Base-by-base conservation (phyloP, 2,797 vertebrate species). In the Cossypha polioptera region DNA sequence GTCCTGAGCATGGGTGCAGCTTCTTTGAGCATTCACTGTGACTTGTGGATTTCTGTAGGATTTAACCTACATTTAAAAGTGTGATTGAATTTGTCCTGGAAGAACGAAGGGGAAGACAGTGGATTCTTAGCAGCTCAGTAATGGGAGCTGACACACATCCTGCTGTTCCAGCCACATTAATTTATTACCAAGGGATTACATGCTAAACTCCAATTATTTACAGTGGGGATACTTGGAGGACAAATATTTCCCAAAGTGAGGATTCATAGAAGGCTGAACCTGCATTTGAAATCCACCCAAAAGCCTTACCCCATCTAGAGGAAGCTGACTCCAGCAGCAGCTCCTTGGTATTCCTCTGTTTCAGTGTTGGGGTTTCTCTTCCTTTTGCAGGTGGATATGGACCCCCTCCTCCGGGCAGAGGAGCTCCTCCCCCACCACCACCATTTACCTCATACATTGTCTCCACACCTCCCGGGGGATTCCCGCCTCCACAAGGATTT, bases 381-480 rank as follows among this genome's bases (percentile, higher is more conserved):
- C 1, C 2, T 92, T 75, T 90, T 96, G 10, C 96, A 99, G 99
- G 98, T 96, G 99, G 99, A 65, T 99, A 99, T 25, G 99, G 98
- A 88, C 99, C 99, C 43, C 98, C 99, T 24, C 97, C 99, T 59
- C 98, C 99, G 4, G 98, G 98, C 76, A 98, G 99, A 96, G 99
- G 99, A 96, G 99, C 99, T 69, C 99, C 99, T 4, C 98, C 99
- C 3, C 99, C 99, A 2, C 98, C 99, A 38, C 99, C 99, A 20
- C 99, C 99, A 5, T 99, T 99, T 97, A 99, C 98, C 91, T 99
- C 99, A 88, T 99, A 99, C 98, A 98, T 99, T 47, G 99, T 99
- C 86, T 99, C 99, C 13, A 98, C 99, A 63, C 99, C 99, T 77
- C 98, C 99, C 1, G 99, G 99, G 92, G 97, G 99, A 90, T 99